Evolutionary conservation across 2,888 invertebrate species (phyloP).

Genomic region (Thymelicus lineola): DNA sequence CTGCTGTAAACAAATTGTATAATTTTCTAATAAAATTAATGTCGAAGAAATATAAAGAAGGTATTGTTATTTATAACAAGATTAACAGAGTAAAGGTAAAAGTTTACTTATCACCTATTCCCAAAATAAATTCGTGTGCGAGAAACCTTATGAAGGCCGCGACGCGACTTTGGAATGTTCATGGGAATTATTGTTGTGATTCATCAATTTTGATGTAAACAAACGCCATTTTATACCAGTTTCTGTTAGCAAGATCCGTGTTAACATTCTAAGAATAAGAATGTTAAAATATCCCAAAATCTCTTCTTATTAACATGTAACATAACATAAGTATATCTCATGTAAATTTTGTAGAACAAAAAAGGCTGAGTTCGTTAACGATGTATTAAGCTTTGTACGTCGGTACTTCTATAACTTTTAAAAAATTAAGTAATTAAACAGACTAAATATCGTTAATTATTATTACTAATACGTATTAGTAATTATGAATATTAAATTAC

Average conservation of each 20-base stretch:
- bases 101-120: background rate
- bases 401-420: too few species aligned
- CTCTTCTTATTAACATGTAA: background rate
- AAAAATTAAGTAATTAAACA: too few species aligned
- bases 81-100: background rate
- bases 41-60: too few species aligned
- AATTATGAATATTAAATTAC: too few species aligned
- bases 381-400: too few species aligned
- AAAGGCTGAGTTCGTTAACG: too few species aligned
- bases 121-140: conserved; percentile 45
- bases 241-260: conserved; percentile 65
- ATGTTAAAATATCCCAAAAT: conserved; percentile 2
- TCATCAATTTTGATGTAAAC: conserved; percentile 73
- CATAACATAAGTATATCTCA: too few species aligned
- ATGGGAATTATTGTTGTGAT: conserved; percentile 71
- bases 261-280: conserved; percentile 42
- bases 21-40: background rate
- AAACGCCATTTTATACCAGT: conserved; percentile 60
- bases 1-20: too few species aligned
- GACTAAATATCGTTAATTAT: too few species aligned
- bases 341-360: too few species aligned
- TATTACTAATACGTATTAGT: too few species aligned
- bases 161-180: conserved; percentile 57
- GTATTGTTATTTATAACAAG: background rate
- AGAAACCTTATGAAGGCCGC: conserved; percentile 61